These are phyloP conservation scores for Diarsia brunnea DNA, from an alignment of 2,888 invertebrate species.

Conservation along the genomic window DNA sequence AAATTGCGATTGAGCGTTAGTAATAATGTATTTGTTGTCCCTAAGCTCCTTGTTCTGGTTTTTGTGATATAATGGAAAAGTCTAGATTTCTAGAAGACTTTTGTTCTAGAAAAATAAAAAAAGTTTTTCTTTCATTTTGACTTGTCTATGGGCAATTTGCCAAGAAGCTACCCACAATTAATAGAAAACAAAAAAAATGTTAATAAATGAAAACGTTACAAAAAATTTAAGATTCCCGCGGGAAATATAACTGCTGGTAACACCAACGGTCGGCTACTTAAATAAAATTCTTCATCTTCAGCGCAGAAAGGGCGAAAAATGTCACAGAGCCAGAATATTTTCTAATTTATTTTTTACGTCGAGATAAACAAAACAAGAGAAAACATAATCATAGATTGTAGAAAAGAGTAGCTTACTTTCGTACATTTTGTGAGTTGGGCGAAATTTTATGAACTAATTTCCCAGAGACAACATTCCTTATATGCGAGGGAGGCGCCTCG, in stretches of 20 bases:
- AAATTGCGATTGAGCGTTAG: constrained; percentile 69
- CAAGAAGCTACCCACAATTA: constrained; percentile 21
- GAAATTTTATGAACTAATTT: constrained; percentile 89
- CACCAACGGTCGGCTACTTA: constrained; percentile 35
- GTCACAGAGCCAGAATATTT: constrained; percentile 45
- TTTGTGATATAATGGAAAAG: constrained; percentile 2
- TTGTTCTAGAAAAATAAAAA: constrained; percentile 16
- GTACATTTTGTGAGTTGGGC: constrained; percentile 75
- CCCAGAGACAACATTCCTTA: constrained; percentile 88
- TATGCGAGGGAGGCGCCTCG: constrained; percentile 82
- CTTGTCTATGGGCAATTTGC: neutral
- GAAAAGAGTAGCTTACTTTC: constrained; percentile 69
- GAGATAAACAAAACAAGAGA: constrained; percentile 61
- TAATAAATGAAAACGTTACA: constrained; percentile 38
- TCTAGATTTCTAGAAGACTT: neutral
- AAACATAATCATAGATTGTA: constrained; percentile 72
- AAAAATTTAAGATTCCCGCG: constrained; percentile 36
- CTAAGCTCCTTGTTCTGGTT: neutral
- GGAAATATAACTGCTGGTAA: constrained; percentile 51
- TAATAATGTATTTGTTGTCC: constrained; percentile 65
- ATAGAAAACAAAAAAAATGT: constrained; percentile 40
- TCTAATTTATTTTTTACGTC: constrained; percentile 60
- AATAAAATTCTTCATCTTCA: constrained; percentile 50
- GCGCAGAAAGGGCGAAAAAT: constrained; percentile 51
- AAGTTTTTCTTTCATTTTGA: neutral